Base-by-base conservation (phyloP, 2,797 vertebrate genomes). In the Fratercula arctica region DNA sequence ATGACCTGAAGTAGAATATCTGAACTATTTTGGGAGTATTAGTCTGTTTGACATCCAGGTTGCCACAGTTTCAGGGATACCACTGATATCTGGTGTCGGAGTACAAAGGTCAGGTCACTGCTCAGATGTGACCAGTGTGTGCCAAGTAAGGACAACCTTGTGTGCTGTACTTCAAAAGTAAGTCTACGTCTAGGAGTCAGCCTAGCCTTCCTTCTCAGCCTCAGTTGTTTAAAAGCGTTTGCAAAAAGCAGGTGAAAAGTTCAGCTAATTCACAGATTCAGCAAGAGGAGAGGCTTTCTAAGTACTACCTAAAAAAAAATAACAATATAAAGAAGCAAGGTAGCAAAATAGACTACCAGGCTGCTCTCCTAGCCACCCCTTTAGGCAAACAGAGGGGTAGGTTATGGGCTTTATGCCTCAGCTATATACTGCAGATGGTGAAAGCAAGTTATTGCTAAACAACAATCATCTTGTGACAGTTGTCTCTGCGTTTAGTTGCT, bases 121-220 rank as follows among this genome's bases (percentile, higher is more conserved):
- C 70, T 74, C 43, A 25, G 18, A 25, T 21, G 2, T 11, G n/a
- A 35, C 39, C 48, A 4, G 16, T 16, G 16, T 16, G 1, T 5
- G 1, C 21, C 39, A 9, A 6, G 13, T 2, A 46, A 20, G 35
- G 51, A 60, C 6, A 4, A 1, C 6, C 9, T 7, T 3, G 2
- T 1, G 8, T 5, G 29, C 46, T 68, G 11, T 21, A 10, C 35
- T 20, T 45, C 35, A 19, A 63, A 13, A 51, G 3, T 23, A 35
- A 3, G 24, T 5, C 46, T 18, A 16, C n/a, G 10, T 0, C 28
- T 3, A 15, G 16, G 23, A 28, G 15, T 18, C 66, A 61, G 21
- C 29, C 11, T 5, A 33, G 31, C 56, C 41, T 43, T 21, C 56
- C 41, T 39, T 24, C 39, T 35, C 28, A 11, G 7, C 41, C 31